Evolutionary conservation across 2,113 vertebrate species (phyloP).

Genomic region (Gnathonemus echidnorhynchus): DNA sequence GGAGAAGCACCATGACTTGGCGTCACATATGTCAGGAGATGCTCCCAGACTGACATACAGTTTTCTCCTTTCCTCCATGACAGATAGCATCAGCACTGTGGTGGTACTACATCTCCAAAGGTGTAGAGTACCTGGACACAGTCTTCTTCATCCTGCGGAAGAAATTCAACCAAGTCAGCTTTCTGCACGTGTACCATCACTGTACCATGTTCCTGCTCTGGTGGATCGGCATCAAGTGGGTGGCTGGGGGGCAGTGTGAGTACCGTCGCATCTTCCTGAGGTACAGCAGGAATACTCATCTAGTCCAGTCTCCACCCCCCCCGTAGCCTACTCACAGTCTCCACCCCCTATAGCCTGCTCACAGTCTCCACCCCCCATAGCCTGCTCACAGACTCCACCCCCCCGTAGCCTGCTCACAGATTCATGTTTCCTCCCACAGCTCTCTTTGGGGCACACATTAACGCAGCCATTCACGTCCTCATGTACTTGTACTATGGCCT

Average conservation of each 20-base stretch:
- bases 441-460: slow-evolving; percentile 91
- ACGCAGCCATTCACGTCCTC: slow-evolving; percentile 87
- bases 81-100: slow-evolving; percentile 96
- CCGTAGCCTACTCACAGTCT: neutral
- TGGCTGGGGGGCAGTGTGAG: slow-evolving; percentile 95
- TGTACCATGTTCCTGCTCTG: slow-evolving; percentile 98
- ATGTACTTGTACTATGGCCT: slow-evolving; percentile 97
- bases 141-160: slow-evolving; percentile 97
- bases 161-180: slow-evolving; percentile 97
- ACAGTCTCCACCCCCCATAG: neutral
- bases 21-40: neutral
- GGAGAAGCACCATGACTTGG: neutral
- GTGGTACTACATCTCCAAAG: slow-evolving; percentile 99
- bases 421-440: slow-evolving; percentile 57
- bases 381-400: neutral
- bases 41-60: neutral
- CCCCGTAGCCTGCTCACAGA: neutral
- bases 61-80: neutral
- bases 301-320: neutral
- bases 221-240: slow-evolving; percentile 99
- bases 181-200: slow-evolving; percentile 97
- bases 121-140: slow-evolving; percentile 93
- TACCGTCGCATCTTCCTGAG: slow-evolving; percentile 22
- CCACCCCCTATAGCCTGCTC: neutral
- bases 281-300: neutral